A percentile compares a stretch with the other conserved stretches of the same genome.
These are phyloP conservation scores for Nebria brevicollis DNA, from an alignment of 2,888 invertebrate species.

Conservation along the genomic window DNA sequence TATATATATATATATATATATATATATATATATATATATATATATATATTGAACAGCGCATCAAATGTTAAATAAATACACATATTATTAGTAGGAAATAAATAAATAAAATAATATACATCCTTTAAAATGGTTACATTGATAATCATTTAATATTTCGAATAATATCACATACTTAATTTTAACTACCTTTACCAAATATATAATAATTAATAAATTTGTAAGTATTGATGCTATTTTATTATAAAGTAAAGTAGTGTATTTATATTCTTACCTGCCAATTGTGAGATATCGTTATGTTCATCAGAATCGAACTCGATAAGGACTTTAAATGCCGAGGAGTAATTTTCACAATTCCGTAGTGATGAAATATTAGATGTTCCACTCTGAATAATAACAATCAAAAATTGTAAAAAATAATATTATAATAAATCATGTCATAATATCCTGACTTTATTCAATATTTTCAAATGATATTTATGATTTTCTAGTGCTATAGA, in stretches of 20 bases:
- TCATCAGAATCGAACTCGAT: slow-evolving; percentile 69
- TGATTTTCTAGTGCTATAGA: not conserved
- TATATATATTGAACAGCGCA: too few relatives aligned
- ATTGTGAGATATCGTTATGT: slow-evolving; percentile 50
- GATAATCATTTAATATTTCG: too few relatives aligned
- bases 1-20: too few relatives aligned
- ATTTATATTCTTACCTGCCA: slow-evolving; percentile 32
- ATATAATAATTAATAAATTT: too few relatives aligned
- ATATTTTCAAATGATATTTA: not conserved
- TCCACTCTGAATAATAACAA: slow-evolving; percentile 45
- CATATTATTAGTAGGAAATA: too few relatives aligned
- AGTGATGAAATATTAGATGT: slow-evolving; percentile 60
- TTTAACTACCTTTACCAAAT: too few relatives aligned
- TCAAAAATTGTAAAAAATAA: slow-evolving; percentile 12
- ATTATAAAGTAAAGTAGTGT: not conserved
- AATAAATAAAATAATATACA: too few relatives aligned
- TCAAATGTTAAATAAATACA: too few relatives aligned
- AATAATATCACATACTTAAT: too few relatives aligned
- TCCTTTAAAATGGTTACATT: too few relatives aligned
- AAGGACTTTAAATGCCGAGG: slow-evolving; percentile 76
- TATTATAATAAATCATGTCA: slow-evolving; percentile 25
- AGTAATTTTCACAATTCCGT: slow-evolving; percentile 73
- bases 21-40: too few relatives aligned
- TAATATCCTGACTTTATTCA: slow-evolving; percentile 26
- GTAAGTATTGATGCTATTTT: not conserved